phyloP scores from a whole-genome alignment of 2,113 vertebrate species.

The Myotis yumanensis region DNA sequence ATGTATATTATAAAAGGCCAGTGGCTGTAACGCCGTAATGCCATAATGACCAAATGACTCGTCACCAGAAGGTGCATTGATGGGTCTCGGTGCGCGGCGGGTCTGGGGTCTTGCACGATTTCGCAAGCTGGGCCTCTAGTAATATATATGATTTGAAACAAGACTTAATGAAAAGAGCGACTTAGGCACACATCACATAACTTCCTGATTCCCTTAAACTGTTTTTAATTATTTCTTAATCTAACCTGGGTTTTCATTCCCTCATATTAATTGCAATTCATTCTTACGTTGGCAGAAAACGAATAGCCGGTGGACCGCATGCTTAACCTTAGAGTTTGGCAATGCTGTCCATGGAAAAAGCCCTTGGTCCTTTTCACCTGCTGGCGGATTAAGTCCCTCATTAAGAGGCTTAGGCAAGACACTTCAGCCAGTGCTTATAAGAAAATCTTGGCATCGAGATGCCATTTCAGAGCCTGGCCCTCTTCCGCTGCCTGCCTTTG shows the following conservation, averaged over 20 bases:
- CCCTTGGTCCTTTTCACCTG: conserved; percentile 37
- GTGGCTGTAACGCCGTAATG: too few species aligned
- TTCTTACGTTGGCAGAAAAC: conserved; percentile 7
- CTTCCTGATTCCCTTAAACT: conserved; percentile 31
- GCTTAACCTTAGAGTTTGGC: conserved; percentile 47
- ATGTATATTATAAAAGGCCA: background rate
- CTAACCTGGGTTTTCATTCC: conserved; percentile 44
- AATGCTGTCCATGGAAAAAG: background rate
- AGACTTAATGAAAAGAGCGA: conserved; percentile 6
- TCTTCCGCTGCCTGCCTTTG: conserved; percentile 4
- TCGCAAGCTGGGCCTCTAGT: background rate
- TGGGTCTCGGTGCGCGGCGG: too few species aligned
- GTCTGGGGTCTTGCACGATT: too few species aligned
- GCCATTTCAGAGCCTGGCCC: background rate
- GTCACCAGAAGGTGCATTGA: too few species aligned
- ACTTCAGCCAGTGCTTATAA: background rate
- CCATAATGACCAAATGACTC: too few species aligned
- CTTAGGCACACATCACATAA: conserved; percentile 6
- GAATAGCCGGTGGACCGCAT: background rate
- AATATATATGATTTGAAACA: background rate
- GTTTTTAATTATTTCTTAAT: conserved; percentile 56
- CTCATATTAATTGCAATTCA: background rate
- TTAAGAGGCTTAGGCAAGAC: background rate
- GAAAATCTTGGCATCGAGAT: background rate
- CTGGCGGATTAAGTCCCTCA: conserved; percentile 18